Base-by-base conservation (phyloP, 1,140 invertebrate species). In the Piezodorus guildinii region DNA sequence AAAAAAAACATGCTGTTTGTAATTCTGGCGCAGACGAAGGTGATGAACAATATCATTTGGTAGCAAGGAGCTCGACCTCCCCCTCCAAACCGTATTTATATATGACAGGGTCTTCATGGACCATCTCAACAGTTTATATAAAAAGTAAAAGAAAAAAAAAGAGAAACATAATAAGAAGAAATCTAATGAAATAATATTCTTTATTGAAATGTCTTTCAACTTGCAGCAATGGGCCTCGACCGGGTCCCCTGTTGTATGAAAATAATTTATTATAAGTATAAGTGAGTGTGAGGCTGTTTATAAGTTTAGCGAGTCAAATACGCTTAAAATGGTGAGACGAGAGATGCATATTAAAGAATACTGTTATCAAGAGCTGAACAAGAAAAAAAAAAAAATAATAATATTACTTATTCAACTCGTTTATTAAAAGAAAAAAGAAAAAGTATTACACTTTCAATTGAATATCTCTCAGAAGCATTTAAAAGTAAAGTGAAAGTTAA, bases 271-370 rank as follows among this genome's bases (percentile, higher is more conserved):
- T 56, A 56, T 23, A 19, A 23, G 52, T 56, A 56, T 56, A 23
- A 56, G 52, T 56, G 52, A 56, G 52, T 56, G 52, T 56, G 52
- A 56, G 52, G 52, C 52, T 56, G 52, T 56, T 56, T 23, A 56
- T 21, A 56, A 56, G 52, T 56, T n/a, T 56, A 23, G 52, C 23
- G 52, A 21, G 23, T 56, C 52, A 56, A 25, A 56, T 56, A 56
- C 52, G 52, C 52, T 56, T 56, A 56, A 56, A 23, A 56, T 56
- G 17, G 52, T 56, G 52, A 56, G 52, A 56, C 17, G 46, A 56
- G 23, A 56, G 23, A 23, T 39, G 34, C 12, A 39, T 39, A 39
- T 39, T 39, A 56, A 56, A 56, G 17, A 23, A 23, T 56, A 10
- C 52, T 56, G 52, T 56, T 56, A 23, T 56, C 21, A 49, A 56